These are phyloP conservation scores for Oxyteleia sp. DNA, from an alignment of 2,888 invertebrate genomes.

Conservation along the genomic window DNA sequence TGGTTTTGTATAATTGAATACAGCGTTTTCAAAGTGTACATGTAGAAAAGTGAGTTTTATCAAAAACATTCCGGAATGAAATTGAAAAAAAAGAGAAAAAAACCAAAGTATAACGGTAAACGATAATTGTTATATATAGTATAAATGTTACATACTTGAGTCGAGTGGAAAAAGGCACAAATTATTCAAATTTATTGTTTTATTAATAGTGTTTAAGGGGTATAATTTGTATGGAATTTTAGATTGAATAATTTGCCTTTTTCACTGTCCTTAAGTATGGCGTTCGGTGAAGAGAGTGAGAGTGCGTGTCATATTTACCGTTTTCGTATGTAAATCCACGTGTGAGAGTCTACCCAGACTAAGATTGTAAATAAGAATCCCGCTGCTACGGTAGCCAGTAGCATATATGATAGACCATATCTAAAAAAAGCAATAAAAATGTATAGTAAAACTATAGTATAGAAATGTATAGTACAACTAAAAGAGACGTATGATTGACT, in stretches of 20 bases:
- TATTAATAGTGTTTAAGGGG: neutral
- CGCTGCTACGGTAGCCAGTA: slow-evolving; percentile 94
- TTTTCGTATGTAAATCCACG: slow-evolving; percentile 98
- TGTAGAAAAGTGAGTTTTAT: slow-evolving; percentile 49
- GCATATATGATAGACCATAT: slow-evolving; percentile 94
- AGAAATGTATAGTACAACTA: too few relatives aligned
- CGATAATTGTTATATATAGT: slow-evolving; percentile 53
- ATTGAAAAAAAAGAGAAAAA: slow-evolving; percentile 31
- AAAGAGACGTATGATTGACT: too few relatives aligned
- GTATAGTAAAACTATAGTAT: too few relatives aligned
- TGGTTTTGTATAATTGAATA: slow-evolving; percentile 53
- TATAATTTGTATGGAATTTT: neutral
- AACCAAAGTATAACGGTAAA: slow-evolving; percentile 48
- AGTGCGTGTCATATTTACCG: slow-evolving; percentile 89
- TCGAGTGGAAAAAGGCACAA: slow-evolving; percentile 30
- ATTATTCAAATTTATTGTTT: slow-evolving; percentile 31
- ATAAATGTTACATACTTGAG: slow-evolving; percentile 43
- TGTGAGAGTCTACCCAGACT: slow-evolving; percentile 98
- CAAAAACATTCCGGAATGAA: slow-evolving; percentile 57
- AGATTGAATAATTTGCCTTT: slow-evolving; percentile 48
- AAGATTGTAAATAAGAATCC: slow-evolving; percentile 96
- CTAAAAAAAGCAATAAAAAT: slow-evolving; percentile 78
- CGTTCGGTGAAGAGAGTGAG: slow-evolving; percentile 36
- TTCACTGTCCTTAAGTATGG: slow-evolving; percentile 42
- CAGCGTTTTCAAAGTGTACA: slow-evolving; percentile 57